A percentile compares a stretch with the other conserved stretches of the same genome.
These are phyloP conservation scores for Perca schrenkii DNA, from an alignment of 2,113 vertebrate genomes.

Conservation along the genomic window DNA sequence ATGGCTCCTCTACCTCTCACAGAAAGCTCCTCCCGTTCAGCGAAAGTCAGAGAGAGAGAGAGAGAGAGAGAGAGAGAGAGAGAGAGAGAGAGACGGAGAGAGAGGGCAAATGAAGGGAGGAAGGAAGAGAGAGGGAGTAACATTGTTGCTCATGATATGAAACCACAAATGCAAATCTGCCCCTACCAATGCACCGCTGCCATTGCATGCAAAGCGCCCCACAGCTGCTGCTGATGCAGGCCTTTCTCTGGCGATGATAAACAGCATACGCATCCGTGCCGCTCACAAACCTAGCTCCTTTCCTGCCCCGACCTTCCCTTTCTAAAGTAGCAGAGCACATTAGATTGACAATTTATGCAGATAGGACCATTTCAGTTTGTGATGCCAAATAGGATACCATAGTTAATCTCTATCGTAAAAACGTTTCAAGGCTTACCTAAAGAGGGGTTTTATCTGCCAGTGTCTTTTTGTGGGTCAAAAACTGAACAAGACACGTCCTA, in stretches of 20 bases:
- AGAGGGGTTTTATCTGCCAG: background rate
- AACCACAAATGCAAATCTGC: constrained; percentile 81
- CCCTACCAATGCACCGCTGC: constrained; percentile 60
- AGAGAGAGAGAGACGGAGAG: constrained; percentile 1
- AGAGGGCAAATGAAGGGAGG: constrained; percentile 13
- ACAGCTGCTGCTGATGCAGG: constrained; percentile 81
- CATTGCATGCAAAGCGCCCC: constrained; percentile 77
- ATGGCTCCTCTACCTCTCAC: constrained; percentile 27
- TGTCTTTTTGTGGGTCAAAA: background rate
- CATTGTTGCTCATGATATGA: constrained; percentile 59
- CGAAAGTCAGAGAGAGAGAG: constrained; percentile 11
- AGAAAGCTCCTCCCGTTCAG: constrained; percentile 45
- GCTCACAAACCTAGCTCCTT: constrained; percentile 49
- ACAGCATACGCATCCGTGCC: constrained; percentile 66
- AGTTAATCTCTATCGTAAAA: constrained; percentile 7
- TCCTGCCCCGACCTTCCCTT: constrained; percentile 43
- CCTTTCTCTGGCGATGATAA: constrained; percentile 76
- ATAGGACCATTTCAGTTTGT: background rate
- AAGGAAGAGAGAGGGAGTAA: constrained; percentile 59
- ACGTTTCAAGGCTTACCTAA: background rate
- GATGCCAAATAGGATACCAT: background rate
- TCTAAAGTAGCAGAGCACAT: constrained; percentile 9
- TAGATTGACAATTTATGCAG: constrained; percentile 26
- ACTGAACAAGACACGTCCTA: background rate
- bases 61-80: constrained; percentile 1